Evolutionary conservation across 2,113 vertebrate genomes (phyloP).

Genomic region (Cricetomys ansorgei): DNA sequence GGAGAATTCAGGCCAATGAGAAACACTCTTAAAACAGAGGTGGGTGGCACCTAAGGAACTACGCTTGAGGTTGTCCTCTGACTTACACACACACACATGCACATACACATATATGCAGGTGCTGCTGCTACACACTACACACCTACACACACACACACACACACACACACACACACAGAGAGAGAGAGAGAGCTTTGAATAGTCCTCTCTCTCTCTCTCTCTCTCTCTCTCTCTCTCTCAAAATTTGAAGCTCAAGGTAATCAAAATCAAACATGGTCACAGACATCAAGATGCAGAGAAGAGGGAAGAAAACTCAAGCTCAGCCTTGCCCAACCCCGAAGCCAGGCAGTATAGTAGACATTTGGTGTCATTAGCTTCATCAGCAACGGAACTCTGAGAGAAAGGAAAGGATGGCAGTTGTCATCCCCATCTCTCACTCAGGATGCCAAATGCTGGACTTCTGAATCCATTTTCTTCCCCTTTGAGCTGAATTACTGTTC

Average conservation of each 20-base stretch:
- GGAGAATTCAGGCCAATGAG: neutral
- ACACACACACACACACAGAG: neutral
- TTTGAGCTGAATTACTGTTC: slow-evolving; percentile 20
- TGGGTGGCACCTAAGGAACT: neutral
- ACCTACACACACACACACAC: neutral
- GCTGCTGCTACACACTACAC: neutral
- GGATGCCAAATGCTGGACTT: neutral
- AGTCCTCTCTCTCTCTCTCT: no score
- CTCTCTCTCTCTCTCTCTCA: neutral
- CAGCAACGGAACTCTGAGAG: neutral
- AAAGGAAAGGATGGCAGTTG: neutral
- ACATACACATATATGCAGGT: no score
- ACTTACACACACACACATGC: neutral
- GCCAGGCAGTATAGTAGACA: neutral
- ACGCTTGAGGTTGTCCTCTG: neutral
- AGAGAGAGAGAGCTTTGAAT: no score
- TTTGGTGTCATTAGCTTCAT: neutral
- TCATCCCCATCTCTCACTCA: neutral
- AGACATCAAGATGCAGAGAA: neutral
- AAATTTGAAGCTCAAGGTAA: neutral
- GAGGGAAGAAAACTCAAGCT: neutral
- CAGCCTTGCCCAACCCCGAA: neutral
- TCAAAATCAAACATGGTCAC: neutral
- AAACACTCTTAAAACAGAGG: neutral
- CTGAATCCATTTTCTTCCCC: neutral